Conservation (phyloP, 1,140 invertebrate species). For the Drosophila micromelanica region DNA sequence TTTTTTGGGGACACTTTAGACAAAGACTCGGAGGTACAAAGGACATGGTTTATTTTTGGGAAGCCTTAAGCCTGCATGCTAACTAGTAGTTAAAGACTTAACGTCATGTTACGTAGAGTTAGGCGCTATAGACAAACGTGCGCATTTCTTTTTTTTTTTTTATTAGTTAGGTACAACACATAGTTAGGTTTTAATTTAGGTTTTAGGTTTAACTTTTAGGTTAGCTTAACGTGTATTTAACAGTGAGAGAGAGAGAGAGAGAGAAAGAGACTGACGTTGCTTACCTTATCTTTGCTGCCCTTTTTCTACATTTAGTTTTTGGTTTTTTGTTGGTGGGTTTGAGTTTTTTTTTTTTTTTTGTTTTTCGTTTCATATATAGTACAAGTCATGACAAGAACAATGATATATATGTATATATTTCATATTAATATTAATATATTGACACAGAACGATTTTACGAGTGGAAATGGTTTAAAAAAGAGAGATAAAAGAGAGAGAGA, state of each 20-base stretch:
- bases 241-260: constrained; percentile 39
- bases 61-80: constrained; percentile 32
- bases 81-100: constrained; percentile 18
- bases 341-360: constrained; percentile 72
- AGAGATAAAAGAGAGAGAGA: constrained; percentile 25
- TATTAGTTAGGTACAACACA: constrained; percentile 62
- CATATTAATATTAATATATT: constrained; percentile 67
- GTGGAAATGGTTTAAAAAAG: constrained; percentile 24
- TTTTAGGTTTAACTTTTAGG: constrained; percentile 29
- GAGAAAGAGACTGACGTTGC: constrained; percentile 70
- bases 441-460: constrained; percentile 54
- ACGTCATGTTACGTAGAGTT: constrained; percentile 45
- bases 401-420: constrained; percentile 66
- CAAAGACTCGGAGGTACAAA: constrained; percentile 5
- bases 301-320: constrained; percentile 88
- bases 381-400: constrained; percentile 82
- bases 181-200: constrained; percentile 42
- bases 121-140: constrained; percentile 66
- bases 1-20: constrained; percentile 9
- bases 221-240: constrained; percentile 42
- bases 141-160: constrained; percentile 29
- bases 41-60: constrained; percentile 6
- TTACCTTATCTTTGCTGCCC: constrained; percentile 93
- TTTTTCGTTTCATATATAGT: constrained; percentile 73
- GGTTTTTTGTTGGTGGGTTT: constrained; percentile 63